Evolutionary conservation across 2,113 vertebrate genomes (phyloP), one percentile per base, ranked within the genome.

Genomic region (Cavia porcellus): DNA sequence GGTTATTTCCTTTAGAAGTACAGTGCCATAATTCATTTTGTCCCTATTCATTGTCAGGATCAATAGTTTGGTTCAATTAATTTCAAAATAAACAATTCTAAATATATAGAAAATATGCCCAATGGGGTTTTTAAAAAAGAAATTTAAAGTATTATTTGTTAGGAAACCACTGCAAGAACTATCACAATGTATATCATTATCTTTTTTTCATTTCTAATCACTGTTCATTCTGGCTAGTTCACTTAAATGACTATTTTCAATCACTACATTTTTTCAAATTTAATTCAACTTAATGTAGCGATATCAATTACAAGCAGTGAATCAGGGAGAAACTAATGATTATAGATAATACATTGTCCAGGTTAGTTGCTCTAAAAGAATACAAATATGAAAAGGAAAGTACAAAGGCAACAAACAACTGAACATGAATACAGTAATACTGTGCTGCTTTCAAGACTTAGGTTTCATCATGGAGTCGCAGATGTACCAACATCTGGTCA

Each of bases 271-370:
- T 89, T 97, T 94, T 95, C 66, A 97, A 96, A 97, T 97, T 97
- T 95, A 96, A 96, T 98, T 98, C 97, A 97, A 95, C 25, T 95
- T 93, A 83, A 98, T 92, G 74, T 70, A 98, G 92, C 96, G 32
- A 96, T 95, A 72, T 97, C 97, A 97, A 95, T 97, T 95, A 96
- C 87, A 94, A 97, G 93, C 91, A 97, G 59, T 97, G 98, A 98
- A 97, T 98, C 86, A 98, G 68, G 79, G 92, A 98, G 77, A 85
- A 96, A 96, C 45, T 96, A 98, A 98, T 96, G 97, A 97, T 80
- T 93, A 95, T 59, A 98, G 72, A 93, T 96, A 97, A 97, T 85
- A 24, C 9, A 90, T 93, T 97, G 57, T 70, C 90, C 94, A 80
- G 72, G 93, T 97, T 97, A 97, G 89, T 96, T 97, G 50, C 52